Conservation (phyloP, 1,140 invertebrate species). For the Drosophila littoralis region DNA sequence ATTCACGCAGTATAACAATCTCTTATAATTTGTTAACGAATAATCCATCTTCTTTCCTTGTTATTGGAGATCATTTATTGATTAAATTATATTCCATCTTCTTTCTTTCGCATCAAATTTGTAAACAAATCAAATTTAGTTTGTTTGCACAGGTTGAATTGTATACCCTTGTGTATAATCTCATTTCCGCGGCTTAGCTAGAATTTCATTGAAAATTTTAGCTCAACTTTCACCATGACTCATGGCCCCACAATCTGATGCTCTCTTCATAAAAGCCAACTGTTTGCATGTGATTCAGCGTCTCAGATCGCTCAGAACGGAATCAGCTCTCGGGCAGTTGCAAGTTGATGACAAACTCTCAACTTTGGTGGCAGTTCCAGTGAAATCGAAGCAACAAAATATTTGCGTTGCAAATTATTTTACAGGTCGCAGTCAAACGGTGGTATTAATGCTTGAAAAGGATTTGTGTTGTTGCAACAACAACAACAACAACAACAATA, state of each 20-base stretch:
- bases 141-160: too few relatives aligned
- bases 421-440: constrained; percentile 1
- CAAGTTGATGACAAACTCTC: constrained; percentile 28
- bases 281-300: constrained; percentile 24
- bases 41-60: too few relatives aligned
- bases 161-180: too few relatives aligned
- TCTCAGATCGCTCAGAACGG: not conserved
- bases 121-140: too few relatives aligned
- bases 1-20: too few relatives aligned
- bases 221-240: constrained; percentile 28
- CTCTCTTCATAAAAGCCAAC: not conserved
- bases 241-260: constrained; percentile 1
- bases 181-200: not conserved
- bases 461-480: constrained; percentile 26
- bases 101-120: too few relatives aligned
- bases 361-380: constrained; percentile 23
- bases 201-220: not conserved
- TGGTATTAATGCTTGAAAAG: constrained; percentile 7
- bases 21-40: too few relatives aligned
- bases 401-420: constrained; percentile 50
- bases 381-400: constrained; percentile 38
- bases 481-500: constrained; percentile 30
- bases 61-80: too few relatives aligned
- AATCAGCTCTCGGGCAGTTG: not conserved
- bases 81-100: too few relatives aligned